Evolutionary conservation across 2,113 vertebrate species (phyloP), one percentile per base, ranked within the genome.

Genomic region (Cebidichthys violaceus): DNA sequence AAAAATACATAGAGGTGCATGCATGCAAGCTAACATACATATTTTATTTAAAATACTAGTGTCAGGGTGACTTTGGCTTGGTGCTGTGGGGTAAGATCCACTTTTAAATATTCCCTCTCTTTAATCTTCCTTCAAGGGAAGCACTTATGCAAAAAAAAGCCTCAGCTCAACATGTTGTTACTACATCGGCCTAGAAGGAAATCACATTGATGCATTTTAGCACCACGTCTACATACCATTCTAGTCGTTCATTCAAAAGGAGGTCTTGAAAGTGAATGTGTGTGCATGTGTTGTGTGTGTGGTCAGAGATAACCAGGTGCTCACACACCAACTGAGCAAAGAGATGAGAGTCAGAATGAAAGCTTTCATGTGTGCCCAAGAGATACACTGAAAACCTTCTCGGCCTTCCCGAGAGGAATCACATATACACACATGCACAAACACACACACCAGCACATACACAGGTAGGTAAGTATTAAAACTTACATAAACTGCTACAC

Each of bases 281-380:
- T 75, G 41, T 62, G 24, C 20, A 22, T 29, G 17, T 67, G 62
- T 77, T 55, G 47, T 64, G 24, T 82, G 52, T 39, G 69, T 59
- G 75, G 84, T 82, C 41, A 39, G 55, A 92, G 76, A 84, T 86
- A 92, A 85, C 74, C 85, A 89, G 78, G 78, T 83, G 66, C 71
- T 90, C 73, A 81, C 84, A 66, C 82, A 37, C 64, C 60, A 57
- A 84, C 83, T 83, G 80, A 67, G 81, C 61, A 64, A 81, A 81
- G 61, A 90, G 82, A 88, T 85, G 78, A 72, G 80, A 86, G 86
- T 82, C 70, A 66, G 47, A 78, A 83, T 10, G n/a, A 57, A 37
- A 55, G 70, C 92, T 95, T 92, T 94, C 82, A 93, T 94, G 81
- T 93, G 71, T 70, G 77, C 78, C 74, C 75, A 74, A 57, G 77